A percentile compares a stretch with the other conserved stretches of the same genome.
phyloP scores from a whole-genome alignment of 1,140 invertebrate genomes.

The Heterodera carotae region DNA sequence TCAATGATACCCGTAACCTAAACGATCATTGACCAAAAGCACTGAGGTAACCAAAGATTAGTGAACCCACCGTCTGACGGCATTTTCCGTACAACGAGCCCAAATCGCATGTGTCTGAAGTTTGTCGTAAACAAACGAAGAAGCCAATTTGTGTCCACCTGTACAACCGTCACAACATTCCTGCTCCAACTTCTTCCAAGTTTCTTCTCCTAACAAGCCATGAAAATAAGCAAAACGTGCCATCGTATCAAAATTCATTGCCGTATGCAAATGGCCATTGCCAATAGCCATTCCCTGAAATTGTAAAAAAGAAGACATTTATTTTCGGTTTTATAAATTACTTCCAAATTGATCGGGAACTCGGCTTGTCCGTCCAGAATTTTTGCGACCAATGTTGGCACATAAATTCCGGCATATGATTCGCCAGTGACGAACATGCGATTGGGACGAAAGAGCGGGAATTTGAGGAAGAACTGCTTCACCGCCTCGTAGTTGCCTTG shows the following conservation, averaged over 20 bases:
- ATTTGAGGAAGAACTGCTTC: conserved; percentile 69
- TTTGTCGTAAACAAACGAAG: not conserved
- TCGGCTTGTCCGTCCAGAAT: conserved; percentile 54
- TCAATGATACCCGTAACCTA: not conserved
- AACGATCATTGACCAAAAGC: not conserved
- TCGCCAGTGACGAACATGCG: conserved; percentile 68
- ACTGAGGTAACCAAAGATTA: not conserved
- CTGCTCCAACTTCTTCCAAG: conserved; percentile 52
- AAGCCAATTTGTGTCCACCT: not conserved
- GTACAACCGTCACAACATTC: conserved; percentile 45
- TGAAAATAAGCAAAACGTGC: conserved; percentile 55
- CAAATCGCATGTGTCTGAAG: not conserved
- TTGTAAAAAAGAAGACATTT: not conserved
- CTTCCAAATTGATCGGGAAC: conserved; percentile 15
- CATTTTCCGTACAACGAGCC: not conserved
- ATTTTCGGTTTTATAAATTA: conserved; percentile 6
- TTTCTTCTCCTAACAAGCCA: conserved; percentile 57
- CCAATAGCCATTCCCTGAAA: conserved; percentile 33
- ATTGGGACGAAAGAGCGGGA: conserved; percentile 67
- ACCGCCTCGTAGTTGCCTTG: conserved; percentile 68
- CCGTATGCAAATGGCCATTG: conserved; percentile 19
- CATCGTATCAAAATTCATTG: conserved; percentile 49
- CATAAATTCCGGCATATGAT: conserved; percentile 66
- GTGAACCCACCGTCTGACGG: not conserved
- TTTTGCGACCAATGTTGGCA: conserved; percentile 67